Conservation (phyloP, 1,140 invertebrate species). For the Macrostomum lignano region DNA sequence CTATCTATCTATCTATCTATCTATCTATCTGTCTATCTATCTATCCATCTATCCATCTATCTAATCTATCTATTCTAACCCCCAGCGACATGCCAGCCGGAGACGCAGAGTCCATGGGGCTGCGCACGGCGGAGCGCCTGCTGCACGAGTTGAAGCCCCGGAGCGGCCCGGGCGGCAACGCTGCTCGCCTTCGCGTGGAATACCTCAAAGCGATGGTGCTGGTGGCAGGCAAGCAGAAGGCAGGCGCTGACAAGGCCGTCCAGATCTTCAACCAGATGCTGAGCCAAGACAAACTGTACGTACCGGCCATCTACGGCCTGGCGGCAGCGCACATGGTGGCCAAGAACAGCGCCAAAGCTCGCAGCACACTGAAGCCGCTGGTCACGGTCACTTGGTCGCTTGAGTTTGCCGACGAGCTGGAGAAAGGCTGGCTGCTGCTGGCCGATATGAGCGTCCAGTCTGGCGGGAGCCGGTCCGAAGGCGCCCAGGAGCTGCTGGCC, state of each 20-base stretch:
- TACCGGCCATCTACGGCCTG: slow-evolving; percentile 59
- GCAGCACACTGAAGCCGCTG: slow-evolving; percentile 65
- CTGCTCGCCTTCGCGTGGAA: slow-evolving; percentile 34
- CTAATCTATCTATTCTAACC: too few species aligned
- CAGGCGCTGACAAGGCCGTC: slow-evolving; percentile 49
- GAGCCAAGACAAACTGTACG: slow-evolving; percentile 37
- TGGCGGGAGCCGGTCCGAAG: slow-evolving; percentile 34
- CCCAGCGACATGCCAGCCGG: too few species aligned
- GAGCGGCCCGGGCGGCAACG: too few species aligned
- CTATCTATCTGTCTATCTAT: too few species aligned
- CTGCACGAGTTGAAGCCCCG: slow-evolving; percentile 44
- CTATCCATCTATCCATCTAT: too few species aligned
- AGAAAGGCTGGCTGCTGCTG: slow-evolving; percentile 66
- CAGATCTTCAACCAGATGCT: slow-evolving; percentile 47
- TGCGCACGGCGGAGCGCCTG: slow-evolving; percentile 46
- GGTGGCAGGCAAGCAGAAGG: slow-evolving; percentile 52
- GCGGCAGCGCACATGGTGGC: slow-evolving; percentile 54
- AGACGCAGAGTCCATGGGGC: slow-evolving; percentile 43
- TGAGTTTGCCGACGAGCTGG: slow-evolving; percentile 64
- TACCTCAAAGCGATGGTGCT: slow-evolving; percentile 51
- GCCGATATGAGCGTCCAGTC: slow-evolving; percentile 63
- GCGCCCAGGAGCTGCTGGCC: slow-evolving; percentile 49
- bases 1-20: too few species aligned
- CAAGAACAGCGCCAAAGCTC: slow-evolving; percentile 56
- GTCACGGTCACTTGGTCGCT: slow-evolving; percentile 46